Evolutionary conservation across 2,888 invertebrate species (phyloP), one percentile per base, ranked within the genome.

Genomic region (Brachyptera risi): DNA sequence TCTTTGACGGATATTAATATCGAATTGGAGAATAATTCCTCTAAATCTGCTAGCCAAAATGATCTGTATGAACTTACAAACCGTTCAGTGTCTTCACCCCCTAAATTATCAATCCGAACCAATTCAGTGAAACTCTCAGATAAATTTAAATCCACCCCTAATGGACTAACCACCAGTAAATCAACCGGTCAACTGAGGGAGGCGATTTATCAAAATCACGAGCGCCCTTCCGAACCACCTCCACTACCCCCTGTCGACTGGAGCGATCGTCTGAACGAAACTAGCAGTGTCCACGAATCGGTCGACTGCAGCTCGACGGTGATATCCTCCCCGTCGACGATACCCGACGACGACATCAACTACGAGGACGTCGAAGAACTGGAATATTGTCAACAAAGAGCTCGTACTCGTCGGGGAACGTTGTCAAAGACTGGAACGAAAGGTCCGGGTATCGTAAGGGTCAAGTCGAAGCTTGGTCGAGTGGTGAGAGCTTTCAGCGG

Each of bases 401-500:
- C 65, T 0, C 56, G 60, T 15, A 27, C 23, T n/a, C 44, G 47
- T 11, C 58, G 58, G 1, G 47, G 21, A 21, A 57, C 57, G 5
- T 42, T 57, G 42, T 13, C 44, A 11, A 23, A 26, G n/a, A 7
- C 40, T 7, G 40, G 40, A 15, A 15, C 7, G 40, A 47, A 58
- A 63, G 15, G 60, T 62, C 37, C 62, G 49, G 61, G 64, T 62
- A 37, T 60, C 60, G 54, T 62, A 44, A 31, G 60, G 56, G 57
- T 62, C 44, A 31, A 59, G 44, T 56, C 63, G 11, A 63, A 66
- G 15, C 38, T 68, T 23, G 63, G 66, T 5, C 57, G 62, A 11
- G 68, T 67, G 13, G 67, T 66, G 68, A 58, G 63, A 60, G 65
- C 67, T 19, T 62, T 68, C 44, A 59, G 65, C 35, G 67, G 66